Evolutionary conservation across 1,140 invertebrate species (phyloP).

Genomic region (Caenorhabditis inopinata): DNA sequence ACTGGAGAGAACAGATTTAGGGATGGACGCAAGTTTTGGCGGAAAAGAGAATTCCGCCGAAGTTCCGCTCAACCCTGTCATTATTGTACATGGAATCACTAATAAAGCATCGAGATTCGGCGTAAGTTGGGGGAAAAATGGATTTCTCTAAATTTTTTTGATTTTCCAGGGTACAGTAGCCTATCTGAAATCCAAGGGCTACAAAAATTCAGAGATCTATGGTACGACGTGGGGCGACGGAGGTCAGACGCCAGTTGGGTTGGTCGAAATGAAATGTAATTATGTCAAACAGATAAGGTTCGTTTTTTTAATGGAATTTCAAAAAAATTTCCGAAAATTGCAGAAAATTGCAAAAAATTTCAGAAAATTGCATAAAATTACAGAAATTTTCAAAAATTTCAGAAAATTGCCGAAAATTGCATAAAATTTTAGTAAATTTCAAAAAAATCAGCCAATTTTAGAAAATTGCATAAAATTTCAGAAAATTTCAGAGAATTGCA

Average conservation of each 20-base stretch:
- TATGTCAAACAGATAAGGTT: conserved; percentile 62
- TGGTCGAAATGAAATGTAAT: conserved; percentile 64
- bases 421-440: too few relatives aligned
- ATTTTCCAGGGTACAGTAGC: conserved; percentile 40
- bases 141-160: neutral
- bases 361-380: too few relatives aligned
- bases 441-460: too few relatives aligned
- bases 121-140: conserved; percentile 22
- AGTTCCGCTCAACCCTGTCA: conserved; percentile 54
- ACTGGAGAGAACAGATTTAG: conserved; percentile 46
- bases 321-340: too few relatives aligned
- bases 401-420: too few relatives aligned
- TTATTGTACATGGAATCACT: conserved; percentile 65
- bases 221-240: conserved; percentile 65
- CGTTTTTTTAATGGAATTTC: too few relatives aligned
- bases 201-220: conserved; percentile 59
- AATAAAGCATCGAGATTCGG: conserved; percentile 58
- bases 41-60: conserved; percentile 41
- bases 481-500: too few relatives aligned
- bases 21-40: conserved; percentile 45
- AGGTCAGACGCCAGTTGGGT: conserved; percentile 61
- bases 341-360: too few relatives aligned
- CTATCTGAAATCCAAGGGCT: conserved; percentile 56
- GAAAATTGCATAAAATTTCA: too few relatives aligned
- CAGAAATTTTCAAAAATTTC: too few relatives aligned